Conservation (phyloP, 2,113 vertebrate genomes). For the Oenanthe melanoleuca region DNA sequence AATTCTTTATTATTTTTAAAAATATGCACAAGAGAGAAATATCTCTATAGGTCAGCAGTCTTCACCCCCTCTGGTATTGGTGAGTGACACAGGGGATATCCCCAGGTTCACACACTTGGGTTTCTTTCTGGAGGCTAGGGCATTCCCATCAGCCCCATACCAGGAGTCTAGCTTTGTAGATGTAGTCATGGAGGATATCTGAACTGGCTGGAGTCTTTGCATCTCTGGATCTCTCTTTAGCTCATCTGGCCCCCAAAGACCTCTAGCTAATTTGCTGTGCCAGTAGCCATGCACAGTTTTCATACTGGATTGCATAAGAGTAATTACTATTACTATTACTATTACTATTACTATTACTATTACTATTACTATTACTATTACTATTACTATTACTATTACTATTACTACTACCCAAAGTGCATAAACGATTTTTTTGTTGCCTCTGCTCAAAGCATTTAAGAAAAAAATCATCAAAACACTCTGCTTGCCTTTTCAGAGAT, state of each 20-base stretch:
- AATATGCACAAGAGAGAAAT: not conserved
- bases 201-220: not conserved
- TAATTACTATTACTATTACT: not conserved
- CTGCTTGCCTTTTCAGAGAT: not conserved
- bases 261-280: not conserved
- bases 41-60: not conserved
- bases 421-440: not conserved
- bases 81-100: not conserved
- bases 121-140: not conserved
- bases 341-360: not conserved
- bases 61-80: not conserved
- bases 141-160: not conserved
- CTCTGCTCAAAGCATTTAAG: not conserved
- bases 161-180: not conserved
- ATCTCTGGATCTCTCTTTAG: not conserved
- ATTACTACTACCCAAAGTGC: not conserved
- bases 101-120: not conserved
- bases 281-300: not conserved
- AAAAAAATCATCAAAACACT: not conserved
- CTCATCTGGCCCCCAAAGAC: not conserved
- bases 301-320: not conserved
- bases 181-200: not conserved
- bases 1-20: not conserved
- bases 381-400: not conserved
- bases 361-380: not conserved